Percentiles rank a stretch among this genome's conserved stretches.
These are phyloP conservation scores for Drosophila anomalata DNA, from an alignment of 2,888 invertebrate species.

Conservation along the genomic window DNA sequence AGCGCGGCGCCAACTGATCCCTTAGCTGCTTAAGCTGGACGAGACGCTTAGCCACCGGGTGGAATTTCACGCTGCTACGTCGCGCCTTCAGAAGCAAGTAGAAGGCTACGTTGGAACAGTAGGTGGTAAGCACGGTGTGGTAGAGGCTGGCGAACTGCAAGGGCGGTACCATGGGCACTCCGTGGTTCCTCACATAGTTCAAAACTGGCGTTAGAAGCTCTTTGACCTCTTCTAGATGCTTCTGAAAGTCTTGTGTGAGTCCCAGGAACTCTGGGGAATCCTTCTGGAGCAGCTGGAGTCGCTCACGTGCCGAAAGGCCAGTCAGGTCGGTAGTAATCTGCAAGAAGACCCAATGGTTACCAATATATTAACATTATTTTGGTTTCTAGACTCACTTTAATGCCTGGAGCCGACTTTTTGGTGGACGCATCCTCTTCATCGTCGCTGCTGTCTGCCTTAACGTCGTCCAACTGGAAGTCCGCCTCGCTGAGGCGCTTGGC, in stretches of 20 bases:
- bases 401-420: constrained; percentile 15
- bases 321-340: constrained; percentile 88
- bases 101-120: constrained; percentile 93
- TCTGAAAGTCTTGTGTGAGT: constrained; percentile 91
- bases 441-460: constrained; percentile 1
- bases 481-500: constrained; percentile 91
- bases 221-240: constrained; percentile 88
- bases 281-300: constrained; percentile 90
- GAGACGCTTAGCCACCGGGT: constrained; percentile 95
- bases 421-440: constrained; percentile 2
- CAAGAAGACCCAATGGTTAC: not conserved
- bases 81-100: constrained; percentile 93
- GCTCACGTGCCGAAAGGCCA: constrained; percentile 90
- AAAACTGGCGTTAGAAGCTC: constrained; percentile 88
- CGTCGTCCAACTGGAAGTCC: constrained; percentile 85
- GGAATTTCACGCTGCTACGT: constrained; percentile 89
- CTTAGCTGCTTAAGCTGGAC: constrained; percentile 92
- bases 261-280: constrained; percentile 94
- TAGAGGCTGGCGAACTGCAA: constrained; percentile 89
- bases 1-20: constrained; percentile 89
- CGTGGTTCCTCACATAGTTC: constrained; percentile 86
- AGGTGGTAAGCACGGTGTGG: constrained; percentile 89
- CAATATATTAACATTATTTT: not conserved
- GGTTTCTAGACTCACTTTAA: constrained; percentile 83
- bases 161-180: constrained; percentile 88